Evolutionary conservation across 2,797 vertebrate species (phyloP).

Genomic region (Uromys caudimaculatus): DNA sequence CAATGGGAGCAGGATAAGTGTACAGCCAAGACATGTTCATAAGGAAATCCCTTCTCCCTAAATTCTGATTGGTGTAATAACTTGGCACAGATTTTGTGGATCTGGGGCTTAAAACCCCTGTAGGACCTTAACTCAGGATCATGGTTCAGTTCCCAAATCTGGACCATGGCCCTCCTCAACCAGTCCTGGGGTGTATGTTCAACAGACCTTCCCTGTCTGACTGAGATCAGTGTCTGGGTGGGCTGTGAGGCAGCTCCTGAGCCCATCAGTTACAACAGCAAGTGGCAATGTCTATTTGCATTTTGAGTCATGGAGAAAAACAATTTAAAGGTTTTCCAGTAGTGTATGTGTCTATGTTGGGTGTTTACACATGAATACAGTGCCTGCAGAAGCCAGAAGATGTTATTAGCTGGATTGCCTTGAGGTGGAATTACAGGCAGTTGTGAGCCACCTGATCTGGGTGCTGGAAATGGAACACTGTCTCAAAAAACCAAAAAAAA

Average conservation of each 20-base stretch:
- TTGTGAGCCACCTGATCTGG: neutral
- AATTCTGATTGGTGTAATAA: neutral
- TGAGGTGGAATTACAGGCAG: neutral
- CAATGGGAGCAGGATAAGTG: too few relatives aligned
- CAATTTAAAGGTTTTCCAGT: neutral
- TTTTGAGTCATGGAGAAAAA: constrained; percentile 6
- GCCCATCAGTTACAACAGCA: neutral
- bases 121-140: neutral
- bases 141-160: neutral
- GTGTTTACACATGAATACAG: neutral
- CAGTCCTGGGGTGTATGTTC: neutral
- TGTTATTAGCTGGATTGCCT: neutral
- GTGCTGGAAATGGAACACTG: neutral
- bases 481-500: too few relatives aligned
- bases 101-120: neutral
- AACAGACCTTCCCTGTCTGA: neutral
- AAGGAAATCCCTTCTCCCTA: neutral
- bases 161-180: neutral
- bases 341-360: neutral
- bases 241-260: neutral
- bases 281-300: neutral
- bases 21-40: too few relatives aligned
- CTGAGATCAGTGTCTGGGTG: neutral
- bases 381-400: neutral
- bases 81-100: neutral